Base-by-base conservation (phyloP, 2,888 invertebrate species). In the Tenthredo mesomela region DNA sequence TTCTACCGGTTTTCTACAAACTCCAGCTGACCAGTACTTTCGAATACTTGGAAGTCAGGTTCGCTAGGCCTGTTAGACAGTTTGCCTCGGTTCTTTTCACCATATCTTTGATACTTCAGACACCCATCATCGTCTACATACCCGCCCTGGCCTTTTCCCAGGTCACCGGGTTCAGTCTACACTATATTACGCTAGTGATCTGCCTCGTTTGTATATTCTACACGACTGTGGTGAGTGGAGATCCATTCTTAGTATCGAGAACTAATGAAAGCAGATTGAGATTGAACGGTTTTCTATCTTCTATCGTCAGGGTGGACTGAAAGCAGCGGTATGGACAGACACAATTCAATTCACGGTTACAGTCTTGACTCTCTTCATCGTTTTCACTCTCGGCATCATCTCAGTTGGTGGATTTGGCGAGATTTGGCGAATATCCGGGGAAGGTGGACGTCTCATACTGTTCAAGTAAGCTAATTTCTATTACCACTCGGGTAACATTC, bases 201-300 rank as follows among this genome's bases (percentile, higher is more conserved):
- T 96, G 96, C 89, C 93, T 95, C 2, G 94, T 96, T 1, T 97
- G 97, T 90, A 96, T 97, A 29, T 96, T 97, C 77, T 96, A 97
- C 89, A 97, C 97, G 3, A 96, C 96, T 0, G 91, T 97, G 61
- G 97, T 96, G 91, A 93, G 94, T 88, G 25, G 25, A 12, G 25
- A 61, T 12, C 61, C n/a, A n/a, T 25, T 12, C 12, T 25, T 12
- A 12, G 25, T 12, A 25, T 12, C 12, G 15, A 61, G 25, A 25
- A 61, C 1, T 0, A 12, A 61, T 0, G 25, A 2, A 25, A 25
- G 0, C 9, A 61, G 4, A 12, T 21, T 4, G 25, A 29, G 25
- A 25, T 25, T 25, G 12, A 61, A 15, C 12, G 25, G 4, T 25
- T 12, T 10, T 25, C 21, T 9, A 12, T 29, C 37, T 54, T 50